phyloP scores from a whole-genome alignment of 2,113 vertebrate genomes.

The Crotophaga sulcirostris region DNA sequence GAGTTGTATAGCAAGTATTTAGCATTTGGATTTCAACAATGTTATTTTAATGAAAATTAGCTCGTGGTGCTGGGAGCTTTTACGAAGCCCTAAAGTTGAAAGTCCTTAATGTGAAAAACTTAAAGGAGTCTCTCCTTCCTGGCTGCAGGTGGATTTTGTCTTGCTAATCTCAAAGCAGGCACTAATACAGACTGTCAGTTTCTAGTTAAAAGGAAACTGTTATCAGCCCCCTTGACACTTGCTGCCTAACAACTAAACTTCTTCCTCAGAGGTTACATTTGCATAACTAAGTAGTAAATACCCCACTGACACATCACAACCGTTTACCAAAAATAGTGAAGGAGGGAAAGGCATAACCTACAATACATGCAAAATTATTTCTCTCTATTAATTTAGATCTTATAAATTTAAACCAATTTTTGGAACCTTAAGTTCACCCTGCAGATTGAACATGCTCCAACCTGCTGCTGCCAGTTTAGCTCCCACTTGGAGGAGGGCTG shows the following conservation, averaged over 20 bases:
- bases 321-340: not conserved
- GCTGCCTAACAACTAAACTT: conserved; percentile 53
- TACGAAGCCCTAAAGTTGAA: no score
- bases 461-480: not conserved
- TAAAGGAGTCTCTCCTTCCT: not conserved
- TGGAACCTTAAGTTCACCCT: not conserved
- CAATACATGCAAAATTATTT: not conserved
- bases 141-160: conserved; percentile 5
- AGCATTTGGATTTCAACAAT: conserved; percentile 4
- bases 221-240: conserved; percentile 55
- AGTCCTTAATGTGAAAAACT: not conserved
- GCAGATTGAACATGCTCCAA: not conserved
- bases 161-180: conserved; percentile 23
- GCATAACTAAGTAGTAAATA: conserved; percentile 59
- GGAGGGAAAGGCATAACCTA: conserved; percentile 16
- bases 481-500: not conserved
- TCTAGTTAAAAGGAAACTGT: conserved; percentile 58
- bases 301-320: conserved; percentile 18
- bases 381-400: conserved; percentile 5
- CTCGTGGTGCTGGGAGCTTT: conserved; percentile 14
- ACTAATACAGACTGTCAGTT: conserved; percentile 35
- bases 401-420: not conserved
- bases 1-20: not conserved
- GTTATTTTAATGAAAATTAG: not conserved
- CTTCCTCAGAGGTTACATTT: conserved; percentile 59